A percentile compares a stretch with the other conserved stretches of the same genome.
phyloP scores from a whole-genome alignment of 2,113 vertebrate species.

The Gopherus evgoodei region DNA sequence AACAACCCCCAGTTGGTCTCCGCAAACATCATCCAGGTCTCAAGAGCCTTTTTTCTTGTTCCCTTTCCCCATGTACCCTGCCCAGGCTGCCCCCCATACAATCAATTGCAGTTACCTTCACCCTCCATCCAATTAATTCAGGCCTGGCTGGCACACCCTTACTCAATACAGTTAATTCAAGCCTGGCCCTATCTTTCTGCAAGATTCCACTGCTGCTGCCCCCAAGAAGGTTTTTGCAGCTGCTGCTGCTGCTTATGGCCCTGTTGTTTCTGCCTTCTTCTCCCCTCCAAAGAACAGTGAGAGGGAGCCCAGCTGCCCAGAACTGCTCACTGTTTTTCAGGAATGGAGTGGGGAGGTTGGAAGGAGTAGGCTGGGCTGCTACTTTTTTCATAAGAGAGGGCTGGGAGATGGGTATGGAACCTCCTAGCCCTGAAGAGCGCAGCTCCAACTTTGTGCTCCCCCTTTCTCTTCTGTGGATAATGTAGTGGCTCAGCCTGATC shows the following conservation, averaged over 20 bases:
- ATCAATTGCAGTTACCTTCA: neutral
- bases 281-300: neutral
- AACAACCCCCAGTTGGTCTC: constrained; percentile 53
- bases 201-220: neutral
- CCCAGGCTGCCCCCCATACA: neutral
- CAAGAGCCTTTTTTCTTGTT: neutral
- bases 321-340: neutral
- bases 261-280: neutral
- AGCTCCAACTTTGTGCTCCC: neutral
- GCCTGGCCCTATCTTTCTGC: neutral
- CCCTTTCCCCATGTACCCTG: neutral
- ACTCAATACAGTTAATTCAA: neutral
- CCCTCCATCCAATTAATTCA: neutral
- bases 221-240: neutral
- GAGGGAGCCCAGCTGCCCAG: neutral
- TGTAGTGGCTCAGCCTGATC: neutral
- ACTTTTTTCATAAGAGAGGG: neutral
- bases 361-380: neutral
- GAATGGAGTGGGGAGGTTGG: neutral
- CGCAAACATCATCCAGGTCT: constrained; percentile 71
- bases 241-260: neutral
- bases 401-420: neutral
- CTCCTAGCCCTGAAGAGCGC: neutral
- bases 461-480: neutral
- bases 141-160: neutral